Evolutionary conservation across 1,140 invertebrate genomes (phyloP), one percentile per base, ranked within the genome.

Genomic region (Cydia amplana): DNA sequence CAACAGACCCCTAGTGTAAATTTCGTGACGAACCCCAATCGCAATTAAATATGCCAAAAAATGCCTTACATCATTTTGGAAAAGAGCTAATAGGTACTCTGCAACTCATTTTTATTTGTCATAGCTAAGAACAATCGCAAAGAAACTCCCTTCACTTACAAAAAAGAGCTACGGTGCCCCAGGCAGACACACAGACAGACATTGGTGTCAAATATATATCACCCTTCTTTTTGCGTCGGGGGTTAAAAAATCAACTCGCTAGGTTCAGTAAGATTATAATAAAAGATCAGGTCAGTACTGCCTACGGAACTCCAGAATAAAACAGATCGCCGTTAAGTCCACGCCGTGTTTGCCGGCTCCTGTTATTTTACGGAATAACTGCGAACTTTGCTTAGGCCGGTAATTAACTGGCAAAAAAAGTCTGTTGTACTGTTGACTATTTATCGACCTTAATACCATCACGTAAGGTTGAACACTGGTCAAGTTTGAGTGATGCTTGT

Each of bases 401-500:
- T 78, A 75, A 78, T 78, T 78, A 78, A 75, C 51, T 80, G 76
- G 78, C 74, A 83, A 85, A 86, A 86, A 86, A 86, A 82, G 7
- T 77, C 78, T 78, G 78, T 78, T 80, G n/a, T 7, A 55, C 4
- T 55, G n/a, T 18, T 55, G 16, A 16, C 14, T 49, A n/a, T n/a
- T 16, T 49, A 1, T 49, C 14, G 4, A n/a, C 16, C 46, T 49
- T 49, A 49, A 9, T 49, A 9, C 46, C 16, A 49, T 0, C 14
- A 5, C 4, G 16, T 16, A 49, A 49, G 46, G 46, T 49, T 5
- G 4, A 49, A 49, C 46, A 9, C 14, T 49, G 16, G 16, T 49
- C 16, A n/a, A 3, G 16, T 49, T 16, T 16, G 3, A 5, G 46
- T 49, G 46, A n/a, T 49, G 46, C 36, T 40, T 40, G 36, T 40